Conservation (phyloP, 2,113 vertebrate species). For the Oryctolagus cuniculus region DNA sequence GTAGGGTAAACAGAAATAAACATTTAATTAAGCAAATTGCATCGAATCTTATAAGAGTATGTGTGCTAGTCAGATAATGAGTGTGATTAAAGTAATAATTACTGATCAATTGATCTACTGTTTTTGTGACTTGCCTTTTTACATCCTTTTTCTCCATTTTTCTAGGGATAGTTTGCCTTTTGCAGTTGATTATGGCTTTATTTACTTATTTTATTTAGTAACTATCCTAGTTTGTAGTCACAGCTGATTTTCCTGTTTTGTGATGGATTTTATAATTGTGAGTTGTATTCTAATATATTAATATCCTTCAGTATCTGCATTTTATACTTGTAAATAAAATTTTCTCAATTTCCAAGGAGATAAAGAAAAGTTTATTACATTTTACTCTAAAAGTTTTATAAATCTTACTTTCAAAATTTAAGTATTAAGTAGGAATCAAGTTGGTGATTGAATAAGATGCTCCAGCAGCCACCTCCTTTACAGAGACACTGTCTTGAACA, state of each 20-base stretch:
- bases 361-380: not conserved
- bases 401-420: not conserved
- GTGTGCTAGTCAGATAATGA: not conserved
- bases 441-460: too few relatives aligned
- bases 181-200: not conserved
- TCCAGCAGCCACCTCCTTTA: too few relatives aligned
- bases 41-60: not conserved
- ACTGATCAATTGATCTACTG: not conserved
- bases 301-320: not conserved
- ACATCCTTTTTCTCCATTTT: not conserved
- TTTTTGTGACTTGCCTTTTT: slow-evolving; percentile 23
- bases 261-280: not conserved
- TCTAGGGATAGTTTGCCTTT: not conserved
- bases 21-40: not conserved
- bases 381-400: slow-evolving; percentile 19
- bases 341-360: not conserved
- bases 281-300: not conserved
- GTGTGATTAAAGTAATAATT: not conserved
- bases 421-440: not conserved
- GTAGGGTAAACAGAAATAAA: not conserved
- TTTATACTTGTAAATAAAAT: not conserved
- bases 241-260: not conserved
- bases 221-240: not conserved
- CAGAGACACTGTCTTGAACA: not conserved
- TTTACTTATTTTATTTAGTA: not conserved